These are phyloP conservation scores for Phrynosoma platyrhinos DNA, from an alignment of 2,113 vertebrate species.

Conservation along the genomic window DNA sequence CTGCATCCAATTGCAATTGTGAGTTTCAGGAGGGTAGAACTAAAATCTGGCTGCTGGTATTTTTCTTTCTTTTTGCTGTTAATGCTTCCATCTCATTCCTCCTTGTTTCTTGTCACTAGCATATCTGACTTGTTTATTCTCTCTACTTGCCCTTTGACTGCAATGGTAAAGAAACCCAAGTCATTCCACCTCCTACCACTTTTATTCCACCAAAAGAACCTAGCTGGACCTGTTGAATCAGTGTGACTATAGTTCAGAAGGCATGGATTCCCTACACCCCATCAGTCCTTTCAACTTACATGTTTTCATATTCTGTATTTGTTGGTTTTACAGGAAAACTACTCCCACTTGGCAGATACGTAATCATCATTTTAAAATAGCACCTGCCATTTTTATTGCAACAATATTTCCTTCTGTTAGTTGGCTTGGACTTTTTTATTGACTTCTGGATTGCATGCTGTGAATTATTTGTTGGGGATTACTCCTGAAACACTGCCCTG, in stretches of 20 bases:
- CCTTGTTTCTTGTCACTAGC: neutral
- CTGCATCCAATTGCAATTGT: too few species aligned
- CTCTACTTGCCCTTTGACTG: neutral
- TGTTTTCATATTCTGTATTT: constrained; percentile 11
- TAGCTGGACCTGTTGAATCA: neutral
- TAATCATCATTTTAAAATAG: constrained; percentile 44
- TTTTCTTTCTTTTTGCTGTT: neutral
- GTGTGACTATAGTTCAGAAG: neutral
- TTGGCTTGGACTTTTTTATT: constrained; percentile 43
- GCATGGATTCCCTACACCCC: neutral
- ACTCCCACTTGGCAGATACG: constrained; percentile 21
- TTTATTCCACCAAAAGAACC: constrained; percentile 14
- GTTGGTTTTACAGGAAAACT: neutral
- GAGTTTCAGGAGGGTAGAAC: too few species aligned
- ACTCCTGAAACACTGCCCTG: constrained; percentile 27
- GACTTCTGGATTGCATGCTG: constrained; percentile 20
- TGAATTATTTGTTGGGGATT: constrained; percentile 29
- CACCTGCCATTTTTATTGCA: constrained; percentile 29
- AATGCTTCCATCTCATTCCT: neutral
- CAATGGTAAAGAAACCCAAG: neutral
- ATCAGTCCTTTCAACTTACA: too few species aligned
- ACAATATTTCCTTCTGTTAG: constrained; percentile 35
- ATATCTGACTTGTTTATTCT: neutral
- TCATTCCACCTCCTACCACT: neutral
- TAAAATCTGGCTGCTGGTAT: too few species aligned